Conservation (phyloP, 2,888 invertebrate genomes). For the Ceratothoa steindachneri region DNA sequence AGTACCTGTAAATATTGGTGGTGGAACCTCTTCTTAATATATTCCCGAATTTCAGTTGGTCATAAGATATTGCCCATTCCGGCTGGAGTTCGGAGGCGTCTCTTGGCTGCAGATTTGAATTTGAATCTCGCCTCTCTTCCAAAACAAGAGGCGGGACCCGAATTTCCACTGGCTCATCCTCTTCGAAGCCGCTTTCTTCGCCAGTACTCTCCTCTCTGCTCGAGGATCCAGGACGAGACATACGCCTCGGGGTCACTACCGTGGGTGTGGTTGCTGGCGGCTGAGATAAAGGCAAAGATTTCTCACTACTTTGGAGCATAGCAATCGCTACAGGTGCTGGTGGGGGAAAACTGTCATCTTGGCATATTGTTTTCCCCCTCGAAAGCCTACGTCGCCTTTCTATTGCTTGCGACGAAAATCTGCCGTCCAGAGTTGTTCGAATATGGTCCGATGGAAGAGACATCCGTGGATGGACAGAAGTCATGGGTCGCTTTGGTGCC, state of each 20-base stretch:
- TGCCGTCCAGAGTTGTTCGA: conserved; percentile 36
- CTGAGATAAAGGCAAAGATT: neutral
- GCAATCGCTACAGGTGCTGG: conserved; percentile 9
- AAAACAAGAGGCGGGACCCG: conserved; percentile 37
- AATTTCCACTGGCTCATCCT: conserved; percentile 44
- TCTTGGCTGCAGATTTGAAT: conserved; percentile 26
- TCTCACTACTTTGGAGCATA: conserved; percentile 15
- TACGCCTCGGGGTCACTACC: conserved; percentile 28
- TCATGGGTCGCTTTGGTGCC: conserved; percentile 24
- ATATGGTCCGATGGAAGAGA: conserved; percentile 42
- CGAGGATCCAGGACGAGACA: conserved; percentile 40
- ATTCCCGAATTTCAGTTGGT: conserved; percentile 46
- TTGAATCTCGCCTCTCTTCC: conserved; percentile 40
- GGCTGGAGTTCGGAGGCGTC: conserved; percentile 29
- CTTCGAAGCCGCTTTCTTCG: conserved; percentile 44
- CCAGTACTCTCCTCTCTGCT: conserved; percentile 45
- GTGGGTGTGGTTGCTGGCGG: conserved; percentile 21
- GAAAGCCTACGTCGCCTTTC: conserved; percentile 34
- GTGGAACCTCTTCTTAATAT: conserved; percentile 34
- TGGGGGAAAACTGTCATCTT: conserved; percentile 40
- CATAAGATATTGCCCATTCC: conserved; percentile 47
- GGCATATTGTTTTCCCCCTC: conserved; percentile 41
- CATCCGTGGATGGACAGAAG: conserved; percentile 35
- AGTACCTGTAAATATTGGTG: conserved; percentile 44
- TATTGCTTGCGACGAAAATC: conserved; percentile 36